Conservation (phyloP, 2,888 invertebrate species). For the Drosophila barbarae region DNA sequence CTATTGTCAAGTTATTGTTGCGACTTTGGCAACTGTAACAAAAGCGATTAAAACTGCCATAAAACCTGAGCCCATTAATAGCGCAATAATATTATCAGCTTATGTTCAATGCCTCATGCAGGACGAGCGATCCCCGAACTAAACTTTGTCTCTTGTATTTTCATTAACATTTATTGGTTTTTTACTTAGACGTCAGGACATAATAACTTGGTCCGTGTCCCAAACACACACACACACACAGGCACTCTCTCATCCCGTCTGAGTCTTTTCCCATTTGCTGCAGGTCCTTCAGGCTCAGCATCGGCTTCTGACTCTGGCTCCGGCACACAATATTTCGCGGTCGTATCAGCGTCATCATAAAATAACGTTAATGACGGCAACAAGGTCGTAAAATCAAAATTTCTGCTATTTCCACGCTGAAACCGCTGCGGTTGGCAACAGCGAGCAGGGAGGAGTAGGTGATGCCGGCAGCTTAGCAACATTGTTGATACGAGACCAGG, state of each 20-base stretch:
- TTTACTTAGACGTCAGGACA: slow-evolving; percentile 65
- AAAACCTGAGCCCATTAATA: slow-evolving; percentile 75
- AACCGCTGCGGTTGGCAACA: slow-evolving; percentile 55
- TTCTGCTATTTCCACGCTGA: slow-evolving; percentile 67
- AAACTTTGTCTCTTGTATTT: slow-evolving; percentile 75
- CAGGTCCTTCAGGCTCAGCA: slow-evolving; percentile 40
- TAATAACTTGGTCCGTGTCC: slow-evolving; percentile 51
- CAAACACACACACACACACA: not conserved
- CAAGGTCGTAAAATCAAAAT: slow-evolving; percentile 76
- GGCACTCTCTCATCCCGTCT: not conserved
- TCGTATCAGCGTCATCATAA: slow-evolving; percentile 75
- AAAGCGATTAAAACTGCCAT: slow-evolving; percentile 77
- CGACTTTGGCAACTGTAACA: slow-evolving; percentile 69
- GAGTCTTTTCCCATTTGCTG: slow-evolving; percentile 34
- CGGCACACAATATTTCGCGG: slow-evolving; percentile 67
- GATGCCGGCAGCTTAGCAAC: slow-evolving; percentile 57
- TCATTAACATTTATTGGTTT: slow-evolving; percentile 77
- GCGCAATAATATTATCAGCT: slow-evolving; percentile 75
- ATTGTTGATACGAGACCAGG: slow-evolving; percentile 46
- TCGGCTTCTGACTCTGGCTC: slow-evolving; percentile 11
- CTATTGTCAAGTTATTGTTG: slow-evolving; percentile 69
- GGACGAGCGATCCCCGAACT: slow-evolving; percentile 45
- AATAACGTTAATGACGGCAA: slow-evolving; percentile 76
- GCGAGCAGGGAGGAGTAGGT: slow-evolving; percentile 20
- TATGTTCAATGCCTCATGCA: slow-evolving; percentile 67